Percentiles rank a stretch among this genome's conserved stretches.
Conservation (phyloP, 2,888 invertebrate genomes). For the Gastracanthus pulcherrimus region DNA sequence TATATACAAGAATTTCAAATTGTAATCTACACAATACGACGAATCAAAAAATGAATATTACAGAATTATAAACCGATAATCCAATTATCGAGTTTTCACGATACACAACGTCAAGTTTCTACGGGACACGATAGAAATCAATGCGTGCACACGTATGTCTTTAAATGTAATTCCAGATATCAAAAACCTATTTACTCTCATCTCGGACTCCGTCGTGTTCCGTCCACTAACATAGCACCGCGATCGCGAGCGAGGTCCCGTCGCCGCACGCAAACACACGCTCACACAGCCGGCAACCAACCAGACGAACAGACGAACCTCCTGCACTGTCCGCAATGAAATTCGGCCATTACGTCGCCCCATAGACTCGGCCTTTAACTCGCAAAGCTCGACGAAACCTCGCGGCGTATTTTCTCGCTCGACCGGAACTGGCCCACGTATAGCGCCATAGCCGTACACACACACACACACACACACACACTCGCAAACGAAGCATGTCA, state of each 20-base stretch:
- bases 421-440: neutral
- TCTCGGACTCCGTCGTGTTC: neutral
- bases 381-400: neutral
- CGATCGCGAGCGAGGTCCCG: neutral
- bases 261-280: neutral
- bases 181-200: too few relatives aligned
- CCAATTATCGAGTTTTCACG: too few relatives aligned
- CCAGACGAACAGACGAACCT: too few relatives aligned
- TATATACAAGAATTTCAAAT: too few relatives aligned
- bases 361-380: neutral
- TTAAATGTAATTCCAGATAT: too few relatives aligned
- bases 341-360: constrained; percentile 10
- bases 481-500: neutral
- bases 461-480: neutral
- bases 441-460: neutral
- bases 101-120: too few relatives aligned
- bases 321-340: constrained; percentile 1
- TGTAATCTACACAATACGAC: too few relatives aligned
- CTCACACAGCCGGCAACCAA: too few relatives aligned
- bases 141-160: too few relatives aligned
- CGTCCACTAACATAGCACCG: neutral
- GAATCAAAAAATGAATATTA: too few relatives aligned
- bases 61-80: too few relatives aligned
- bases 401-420: constrained; percentile 4
- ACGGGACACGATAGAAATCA: too few relatives aligned